Evolutionary conservation across 2,113 vertebrate species (phyloP).

Genomic region (Elanoides forficatus): DNA sequence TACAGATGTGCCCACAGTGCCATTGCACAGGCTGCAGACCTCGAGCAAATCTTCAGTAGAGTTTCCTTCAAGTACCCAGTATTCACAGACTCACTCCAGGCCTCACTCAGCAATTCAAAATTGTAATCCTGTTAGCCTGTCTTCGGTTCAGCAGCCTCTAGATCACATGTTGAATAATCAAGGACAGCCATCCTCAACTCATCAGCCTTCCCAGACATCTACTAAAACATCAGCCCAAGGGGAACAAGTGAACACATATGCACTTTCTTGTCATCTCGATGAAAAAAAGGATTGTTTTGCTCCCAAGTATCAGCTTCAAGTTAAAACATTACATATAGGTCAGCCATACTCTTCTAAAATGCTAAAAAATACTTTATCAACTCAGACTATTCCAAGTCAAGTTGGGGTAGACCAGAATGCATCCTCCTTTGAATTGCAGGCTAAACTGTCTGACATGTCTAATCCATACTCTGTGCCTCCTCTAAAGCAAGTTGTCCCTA

Average conservation of each 20-base stretch:
- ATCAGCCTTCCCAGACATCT: constrained; percentile 68
- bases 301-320: constrained; percentile 92
- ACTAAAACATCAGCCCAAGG: constrained; percentile 66
- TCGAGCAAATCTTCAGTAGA: constrained; percentile 46
- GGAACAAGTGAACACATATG: constrained; percentile 36
- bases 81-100: constrained; percentile 27
- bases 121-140: constrained; percentile 72
- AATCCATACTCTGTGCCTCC: constrained; percentile 71
- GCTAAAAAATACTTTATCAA: constrained; percentile 70
- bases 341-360: constrained; percentile 77
- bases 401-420: constrained; percentile 31
- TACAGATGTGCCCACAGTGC: constrained; percentile 61
- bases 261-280: background rate
- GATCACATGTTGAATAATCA: constrained; percentile 76
- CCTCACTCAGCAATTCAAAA: constrained; percentile 51
- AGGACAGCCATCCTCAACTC: constrained; percentile 70
- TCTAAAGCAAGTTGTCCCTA: constrained; percentile 61
- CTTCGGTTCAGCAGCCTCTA: constrained; percentile 69
- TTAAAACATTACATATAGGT: constrained; percentile 74
- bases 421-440: constrained; percentile 39
- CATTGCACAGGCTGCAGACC: constrained; percentile 70
- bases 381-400: constrained; percentile 73
- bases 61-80: constrained; percentile 51
- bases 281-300: constrained; percentile 75
- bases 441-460: constrained; percentile 71